Percentiles rank a stretch among this genome's conserved stretches.
phyloP scores from a whole-genome alignment of 2,113 vertebrate genomes.

The Kryptolebias marmoratus region DNA sequence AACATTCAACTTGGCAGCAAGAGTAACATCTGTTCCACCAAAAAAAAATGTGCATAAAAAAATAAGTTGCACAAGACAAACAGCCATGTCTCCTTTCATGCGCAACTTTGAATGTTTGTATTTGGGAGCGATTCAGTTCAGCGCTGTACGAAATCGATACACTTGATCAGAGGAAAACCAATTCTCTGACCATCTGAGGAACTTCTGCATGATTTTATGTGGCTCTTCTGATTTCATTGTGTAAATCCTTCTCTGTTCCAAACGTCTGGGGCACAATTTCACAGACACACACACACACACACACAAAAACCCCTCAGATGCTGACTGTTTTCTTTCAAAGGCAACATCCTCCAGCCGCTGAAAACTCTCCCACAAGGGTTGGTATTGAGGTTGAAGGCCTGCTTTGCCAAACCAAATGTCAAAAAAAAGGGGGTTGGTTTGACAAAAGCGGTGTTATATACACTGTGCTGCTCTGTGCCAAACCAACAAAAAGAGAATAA shows the following conservation, averaged over 20 bases:
- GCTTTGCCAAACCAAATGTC: conserved; percentile 63
- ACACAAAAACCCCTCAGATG: conserved; percentile 20
- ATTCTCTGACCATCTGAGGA: too few species aligned
- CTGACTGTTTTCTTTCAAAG: conserved; percentile 38
- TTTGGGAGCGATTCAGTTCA: too few species aligned
- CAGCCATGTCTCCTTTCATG: background rate
- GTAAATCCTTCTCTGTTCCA: conserved; percentile 29
- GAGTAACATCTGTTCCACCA: conserved; percentile 31
- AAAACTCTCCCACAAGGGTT: conserved; percentile 35
- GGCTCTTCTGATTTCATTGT: conserved; percentile 17
- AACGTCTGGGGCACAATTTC: conserved; percentile 17
- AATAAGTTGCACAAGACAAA: conserved; percentile 1
- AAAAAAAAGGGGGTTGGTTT: conserved; percentile 65
- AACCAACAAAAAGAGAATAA: conserved; percentile 44
- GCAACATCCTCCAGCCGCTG: conserved; percentile 31
- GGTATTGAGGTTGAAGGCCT: conserved; percentile 47
- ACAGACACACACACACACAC: conserved; percentile 4
- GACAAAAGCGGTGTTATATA: conserved; percentile 55
- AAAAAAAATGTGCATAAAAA: conserved; percentile 8
- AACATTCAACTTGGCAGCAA: conserved; percentile 32
- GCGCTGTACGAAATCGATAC: background rate
- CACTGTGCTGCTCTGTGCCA: conserved; percentile 37
- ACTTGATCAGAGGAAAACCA: background rate
- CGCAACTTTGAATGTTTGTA: too few species aligned
- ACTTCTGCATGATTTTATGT: background rate